Conservation (phyloP, 2,113 vertebrate genomes). For the Gnathonemus echidnorhynchus region DNA sequence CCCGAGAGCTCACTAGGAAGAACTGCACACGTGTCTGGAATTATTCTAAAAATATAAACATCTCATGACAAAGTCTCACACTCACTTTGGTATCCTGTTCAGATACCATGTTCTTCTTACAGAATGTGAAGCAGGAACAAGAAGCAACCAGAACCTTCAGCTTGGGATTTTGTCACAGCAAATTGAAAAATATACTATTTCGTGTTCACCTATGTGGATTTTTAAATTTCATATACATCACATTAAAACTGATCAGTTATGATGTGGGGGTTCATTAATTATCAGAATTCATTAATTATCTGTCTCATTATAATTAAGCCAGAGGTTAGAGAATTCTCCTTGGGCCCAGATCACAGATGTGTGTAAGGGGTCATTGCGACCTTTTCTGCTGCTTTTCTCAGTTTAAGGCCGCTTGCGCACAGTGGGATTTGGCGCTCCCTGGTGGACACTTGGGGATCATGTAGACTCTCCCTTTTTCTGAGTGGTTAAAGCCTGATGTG, state of each 20-base stretch:
- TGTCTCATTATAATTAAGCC: not conserved
- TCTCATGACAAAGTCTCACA: not conserved
- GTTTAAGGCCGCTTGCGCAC: not conserved
- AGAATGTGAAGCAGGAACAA: not conserved
- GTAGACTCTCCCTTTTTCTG: not conserved
- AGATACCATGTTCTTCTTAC: not conserved
- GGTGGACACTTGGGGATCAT: not conserved
- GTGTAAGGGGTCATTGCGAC: not conserved
- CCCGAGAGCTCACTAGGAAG: not conserved
- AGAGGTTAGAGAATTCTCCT: not conserved
- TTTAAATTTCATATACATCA: not conserved
- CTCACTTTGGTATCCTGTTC: not conserved
- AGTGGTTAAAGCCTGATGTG: not conserved
- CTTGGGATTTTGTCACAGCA: not conserved
- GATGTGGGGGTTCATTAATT: not conserved
- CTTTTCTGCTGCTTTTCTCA: not conserved
- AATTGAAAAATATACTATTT: not conserved
- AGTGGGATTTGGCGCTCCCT: not conserved
- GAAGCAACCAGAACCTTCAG: not conserved
- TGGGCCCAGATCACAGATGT: not conserved
- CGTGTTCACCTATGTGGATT: not conserved
- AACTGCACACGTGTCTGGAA: not conserved
- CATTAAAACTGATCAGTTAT: not conserved
- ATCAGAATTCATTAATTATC: not conserved
- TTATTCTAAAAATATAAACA: not conserved